These are phyloP conservation scores for Zygothrica quintamaculata DNA, from an alignment of 2,888 invertebrate species.

Conservation along the genomic window DNA sequence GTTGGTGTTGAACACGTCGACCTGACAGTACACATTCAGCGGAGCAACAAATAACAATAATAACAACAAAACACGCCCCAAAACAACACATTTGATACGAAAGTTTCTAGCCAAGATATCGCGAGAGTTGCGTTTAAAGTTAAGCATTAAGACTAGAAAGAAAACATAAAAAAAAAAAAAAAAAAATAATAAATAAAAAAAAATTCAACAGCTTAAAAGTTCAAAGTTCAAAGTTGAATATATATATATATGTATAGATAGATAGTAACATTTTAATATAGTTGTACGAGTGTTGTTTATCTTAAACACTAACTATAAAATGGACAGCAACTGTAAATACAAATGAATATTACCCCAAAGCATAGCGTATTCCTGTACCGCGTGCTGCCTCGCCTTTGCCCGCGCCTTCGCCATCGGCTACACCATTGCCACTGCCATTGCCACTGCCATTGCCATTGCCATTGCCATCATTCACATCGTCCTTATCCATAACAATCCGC, in stretches of 20 bases:
- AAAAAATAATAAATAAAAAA: too few species aligned
- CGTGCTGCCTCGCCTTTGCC: slow-evolving; percentile 1
- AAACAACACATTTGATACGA: slow-evolving; percentile 3
- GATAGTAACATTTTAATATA: slow-evolving; percentile 8
- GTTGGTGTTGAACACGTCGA: slow-evolving; percentile 79
- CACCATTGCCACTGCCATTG: not conserved
- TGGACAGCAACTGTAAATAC: slow-evolving; percentile 43
- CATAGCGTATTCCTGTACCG: slow-evolving; percentile 20
- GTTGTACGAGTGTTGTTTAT: slow-evolving; percentile 24
- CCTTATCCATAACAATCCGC: not conserved
- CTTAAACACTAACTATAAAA: slow-evolving; percentile 34
- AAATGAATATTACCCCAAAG: slow-evolving; percentile 49
- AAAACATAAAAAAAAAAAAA: too few species aligned
- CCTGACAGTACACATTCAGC: slow-evolving; percentile 70
- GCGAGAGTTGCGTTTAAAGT: not conserved
- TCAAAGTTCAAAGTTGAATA: not conserved
- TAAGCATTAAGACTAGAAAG: not conserved
- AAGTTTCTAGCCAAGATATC: slow-evolving; percentile 2
- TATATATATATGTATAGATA: slow-evolving; percentile 1
- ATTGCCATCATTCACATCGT: not conserved
- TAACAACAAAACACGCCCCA: slow-evolving; percentile 17
- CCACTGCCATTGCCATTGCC: not conserved
- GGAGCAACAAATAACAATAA: slow-evolving; percentile 7
- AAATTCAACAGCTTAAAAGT: too few species aligned
- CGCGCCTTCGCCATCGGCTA: not conserved